A percentile compares a stretch with the other conserved stretches of the same genome.
Conservation (phyloP, 2,888 invertebrate genomes). For the Orthonevra nobilis region DNA sequence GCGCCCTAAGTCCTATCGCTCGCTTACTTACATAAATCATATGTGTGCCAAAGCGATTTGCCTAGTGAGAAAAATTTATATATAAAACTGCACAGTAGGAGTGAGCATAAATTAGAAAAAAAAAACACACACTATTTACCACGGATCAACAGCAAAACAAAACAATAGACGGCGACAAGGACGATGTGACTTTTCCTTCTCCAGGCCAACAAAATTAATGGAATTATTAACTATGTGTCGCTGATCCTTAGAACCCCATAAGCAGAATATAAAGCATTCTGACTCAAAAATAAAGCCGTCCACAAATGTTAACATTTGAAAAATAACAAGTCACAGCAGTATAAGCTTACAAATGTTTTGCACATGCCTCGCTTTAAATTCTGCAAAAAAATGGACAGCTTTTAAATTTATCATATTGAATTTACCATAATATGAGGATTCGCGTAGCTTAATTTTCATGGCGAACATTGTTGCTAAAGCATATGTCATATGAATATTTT, state of each 20-base stretch:
- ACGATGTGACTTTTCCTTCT: neutral
- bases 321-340: no score
- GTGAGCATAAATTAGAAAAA: slow-evolving; percentile 60
- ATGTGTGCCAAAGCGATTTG: slow-evolving; percentile 27
- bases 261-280: no score
- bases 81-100: slow-evolving; percentile 59
- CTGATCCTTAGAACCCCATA: no score
- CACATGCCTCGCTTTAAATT: no score
- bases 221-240: slow-evolving; percentile 41
- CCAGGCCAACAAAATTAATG: slow-evolving; percentile 18
- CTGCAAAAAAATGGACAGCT: no score
- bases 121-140: neutral
- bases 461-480: no score
- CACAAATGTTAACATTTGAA: no score
- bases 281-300: no score
- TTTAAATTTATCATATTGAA: no score
- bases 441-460: neutral
- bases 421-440: no score
- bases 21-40: no score
- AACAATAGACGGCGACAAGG: slow-evolving; percentile 6
- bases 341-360: no score
- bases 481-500: slow-evolving; percentile 8
- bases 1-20: slow-evolving; percentile 42
- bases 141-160: neutral
- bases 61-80: slow-evolving; percentile 43